Conservation (phyloP, 2,888 invertebrate genomes). For the Platerodrilus igneus region DNA sequence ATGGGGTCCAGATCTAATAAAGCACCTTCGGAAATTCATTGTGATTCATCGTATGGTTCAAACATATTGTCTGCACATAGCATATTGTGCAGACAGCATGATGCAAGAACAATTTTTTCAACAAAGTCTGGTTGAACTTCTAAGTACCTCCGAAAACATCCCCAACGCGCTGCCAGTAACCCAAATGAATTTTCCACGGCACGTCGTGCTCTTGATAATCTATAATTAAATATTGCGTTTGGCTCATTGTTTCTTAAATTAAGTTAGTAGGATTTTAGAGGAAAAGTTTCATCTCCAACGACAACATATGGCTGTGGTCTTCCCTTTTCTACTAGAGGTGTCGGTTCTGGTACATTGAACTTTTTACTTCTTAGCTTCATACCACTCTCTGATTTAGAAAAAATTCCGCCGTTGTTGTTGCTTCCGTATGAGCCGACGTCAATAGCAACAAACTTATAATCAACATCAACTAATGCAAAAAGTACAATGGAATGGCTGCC, state of each 20-base stretch:
- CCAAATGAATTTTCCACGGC: conserved; percentile 6
- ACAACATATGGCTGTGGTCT: conserved; percentile 9
- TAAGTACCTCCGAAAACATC: conserved; percentile 1
- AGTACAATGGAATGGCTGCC: conserved; percentile 23
- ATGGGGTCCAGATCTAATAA: conserved; percentile 2
- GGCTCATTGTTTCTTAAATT: conserved; percentile 8
- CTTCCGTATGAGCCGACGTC: no score
- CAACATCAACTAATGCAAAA: conserved; percentile 6
- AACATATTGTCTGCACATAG: no score
- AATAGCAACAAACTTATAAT: no score
- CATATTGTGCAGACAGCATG: conserved; percentile 1
- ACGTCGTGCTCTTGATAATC: conserved; percentile 10
- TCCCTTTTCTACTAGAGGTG: conserved; percentile 5
- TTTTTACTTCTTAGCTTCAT: neutral
- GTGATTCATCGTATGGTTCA: no score
- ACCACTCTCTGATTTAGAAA: no score
- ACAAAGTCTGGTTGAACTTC: conserved; percentile 4
- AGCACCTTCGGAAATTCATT: no score
- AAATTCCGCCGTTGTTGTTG: conserved; percentile 1
- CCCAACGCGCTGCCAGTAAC: no score
- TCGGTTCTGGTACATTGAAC: conserved; percentile 9
- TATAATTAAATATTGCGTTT: conserved; percentile 13
- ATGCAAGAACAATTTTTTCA: conserved; percentile 2
- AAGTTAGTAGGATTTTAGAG: conserved; percentile 12
- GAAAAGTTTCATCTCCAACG: conserved; percentile 13